Evolutionary conservation across 2,797 vertebrate species (phyloP).

Genomic region (Cheirogaleus major): DNA sequence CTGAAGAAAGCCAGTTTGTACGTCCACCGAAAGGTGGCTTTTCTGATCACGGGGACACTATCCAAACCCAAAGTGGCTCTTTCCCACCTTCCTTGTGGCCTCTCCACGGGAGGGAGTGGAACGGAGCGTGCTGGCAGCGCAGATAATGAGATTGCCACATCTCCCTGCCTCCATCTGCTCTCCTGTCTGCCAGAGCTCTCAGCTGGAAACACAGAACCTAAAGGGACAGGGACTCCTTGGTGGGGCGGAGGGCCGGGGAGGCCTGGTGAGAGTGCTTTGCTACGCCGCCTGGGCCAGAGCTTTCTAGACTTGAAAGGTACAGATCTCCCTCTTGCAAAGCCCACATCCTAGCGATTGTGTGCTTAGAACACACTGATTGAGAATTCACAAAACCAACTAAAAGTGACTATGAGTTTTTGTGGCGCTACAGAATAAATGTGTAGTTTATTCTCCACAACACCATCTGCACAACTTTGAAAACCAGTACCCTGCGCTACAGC

Average conservation of each 20-base stretch:
- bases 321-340: not conserved
- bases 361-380: accelerated
- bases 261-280: not conserved
- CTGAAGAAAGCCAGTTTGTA: not conserved
- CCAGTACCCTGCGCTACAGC: not conserved
- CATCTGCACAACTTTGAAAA: not conserved
- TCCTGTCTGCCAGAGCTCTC: not conserved
- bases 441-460: not conserved
- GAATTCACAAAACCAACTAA: not conserved
- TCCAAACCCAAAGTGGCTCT: not conserved
- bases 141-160: not conserved
- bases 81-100: not conserved
- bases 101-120: not conserved
- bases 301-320: not conserved
- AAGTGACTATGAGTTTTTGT: accelerated
- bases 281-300: not conserved
- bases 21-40: accelerated
- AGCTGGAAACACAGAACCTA: not conserved
- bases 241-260: not conserved
- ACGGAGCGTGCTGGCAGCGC: not conserved
- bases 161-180: not conserved
- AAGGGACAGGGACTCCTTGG: not conserved
- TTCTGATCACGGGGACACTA: not conserved
- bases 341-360: accelerated
- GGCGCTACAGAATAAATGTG: accelerated